Percentiles rank a stretch among this genome's conserved stretches.
These are phyloP conservation scores for Myiothlypis chrysogaster DNA, from an alignment of 2,797 vertebrate genomes.

Conservation along the genomic window DNA sequence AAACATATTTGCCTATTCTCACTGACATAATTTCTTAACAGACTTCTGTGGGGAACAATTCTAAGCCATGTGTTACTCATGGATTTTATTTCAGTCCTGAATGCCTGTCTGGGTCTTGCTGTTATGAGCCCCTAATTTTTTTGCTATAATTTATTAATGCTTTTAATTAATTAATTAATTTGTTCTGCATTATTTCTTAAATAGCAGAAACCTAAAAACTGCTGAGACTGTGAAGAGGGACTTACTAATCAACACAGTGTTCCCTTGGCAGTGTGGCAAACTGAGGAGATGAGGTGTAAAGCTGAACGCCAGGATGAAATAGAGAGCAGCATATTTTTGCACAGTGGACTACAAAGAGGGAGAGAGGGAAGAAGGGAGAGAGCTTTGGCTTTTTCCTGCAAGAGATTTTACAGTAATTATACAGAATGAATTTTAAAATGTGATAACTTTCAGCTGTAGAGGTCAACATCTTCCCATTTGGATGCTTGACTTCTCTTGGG, in stretches of 20 bases:
- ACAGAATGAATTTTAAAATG: slow-evolving; percentile 72
- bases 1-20: not conserved
- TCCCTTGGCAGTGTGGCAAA: slow-evolving; percentile 49
- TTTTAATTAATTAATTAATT: not conserved
- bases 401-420: slow-evolving; percentile 58
- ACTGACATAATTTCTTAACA: not conserved
- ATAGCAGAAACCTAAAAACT: slow-evolving; percentile 56
- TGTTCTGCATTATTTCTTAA: slow-evolving; percentile 48
- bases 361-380: not conserved
- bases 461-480: slow-evolving; percentile 79
- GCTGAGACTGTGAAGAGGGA: slow-evolving; percentile 54
- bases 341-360: not conserved
- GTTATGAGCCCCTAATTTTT: not conserved
- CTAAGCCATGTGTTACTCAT: not conserved
- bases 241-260: slow-evolving; percentile 17
- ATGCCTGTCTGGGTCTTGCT: not conserved
- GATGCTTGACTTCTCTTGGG: slow-evolving; percentile 79
- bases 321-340: slow-evolving; percentile 39
- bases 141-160: not conserved
- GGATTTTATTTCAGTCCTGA: not conserved
- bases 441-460: slow-evolving; percentile 77
- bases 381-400: slow-evolving; percentile 27
- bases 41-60: not conserved
- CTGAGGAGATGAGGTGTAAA: not conserved
- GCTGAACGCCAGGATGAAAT: not conserved